These are phyloP conservation scores for Danionella dracula DNA, from an alignment of 2,797 vertebrate species.

Conservation along the genomic window DNA sequence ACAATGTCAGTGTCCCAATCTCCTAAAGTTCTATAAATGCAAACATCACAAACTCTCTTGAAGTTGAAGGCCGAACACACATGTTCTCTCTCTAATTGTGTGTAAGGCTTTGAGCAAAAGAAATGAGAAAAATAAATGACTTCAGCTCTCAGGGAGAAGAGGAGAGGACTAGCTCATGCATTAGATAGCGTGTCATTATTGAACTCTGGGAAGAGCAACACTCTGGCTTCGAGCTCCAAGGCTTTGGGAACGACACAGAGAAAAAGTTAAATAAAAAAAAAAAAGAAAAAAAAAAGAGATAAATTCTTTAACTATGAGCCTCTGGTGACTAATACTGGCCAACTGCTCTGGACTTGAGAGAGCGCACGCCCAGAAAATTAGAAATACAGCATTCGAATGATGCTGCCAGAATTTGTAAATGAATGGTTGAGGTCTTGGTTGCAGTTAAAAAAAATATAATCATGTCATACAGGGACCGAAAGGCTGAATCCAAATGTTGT, in stretches of 20 bases:
- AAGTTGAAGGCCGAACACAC: neutral
- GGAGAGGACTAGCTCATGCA: conserved; percentile 46
- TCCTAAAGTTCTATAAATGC: neutral
- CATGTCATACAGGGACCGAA: neutral
- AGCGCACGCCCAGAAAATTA: conserved; percentile 58
- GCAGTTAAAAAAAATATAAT: neutral
- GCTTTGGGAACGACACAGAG: conserved; percentile 36
- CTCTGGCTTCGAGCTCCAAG: conserved; percentile 41
- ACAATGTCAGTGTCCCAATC: no score
- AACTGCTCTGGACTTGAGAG: conserved; percentile 44
- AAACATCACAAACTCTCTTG: neutral
- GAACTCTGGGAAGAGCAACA: conserved; percentile 53
- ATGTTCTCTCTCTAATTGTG: neutral
- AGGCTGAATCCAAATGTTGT: neutral
- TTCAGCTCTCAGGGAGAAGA: conserved; percentile 45
- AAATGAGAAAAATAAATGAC: conserved; percentile 52
- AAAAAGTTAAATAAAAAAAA: neutral
- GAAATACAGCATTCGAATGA: conserved; percentile 44
- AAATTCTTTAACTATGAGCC: conserved; percentile 52
- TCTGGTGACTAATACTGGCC: conserved; percentile 48
- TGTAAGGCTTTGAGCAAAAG: neutral
- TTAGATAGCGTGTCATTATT: conserved; percentile 55
- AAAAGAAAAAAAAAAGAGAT: conserved; percentile 50
- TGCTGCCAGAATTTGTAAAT: neutral
- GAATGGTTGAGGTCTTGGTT: neutral